Base-by-base conservation (phyloP, 2,888 invertebrate species). In the Dolomedes plantarius region DNA sequence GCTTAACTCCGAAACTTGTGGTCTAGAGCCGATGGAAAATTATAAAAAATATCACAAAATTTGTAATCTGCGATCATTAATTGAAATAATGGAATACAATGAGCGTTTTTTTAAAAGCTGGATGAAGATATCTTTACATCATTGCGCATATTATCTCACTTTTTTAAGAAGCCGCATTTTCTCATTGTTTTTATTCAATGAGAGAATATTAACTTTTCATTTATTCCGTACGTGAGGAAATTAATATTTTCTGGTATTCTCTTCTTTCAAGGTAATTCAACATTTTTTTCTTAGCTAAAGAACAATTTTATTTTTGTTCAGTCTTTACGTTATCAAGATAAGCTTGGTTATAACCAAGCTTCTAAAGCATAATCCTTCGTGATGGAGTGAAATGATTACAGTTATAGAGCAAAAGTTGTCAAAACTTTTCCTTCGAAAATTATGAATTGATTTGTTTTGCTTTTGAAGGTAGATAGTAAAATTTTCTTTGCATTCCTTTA, bases 141-240 rank as follows among this genome's bases (percentile, higher is more conserved):
- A 77, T 69, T 77, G 77, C 46, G 46, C 46, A 69, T 50, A 77
- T 76, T 67, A 50, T 13, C 77, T 19, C 19, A 50, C 7, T 28
- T 65, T 65, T 67, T 76, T 56, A 27, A 0, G 56, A 68, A 68
- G 31, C 50, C 7, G 2, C 32, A 32, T 75, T 77, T 77, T 77
- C 62, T 76, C 67, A 67, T 67, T 76, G 67, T 76, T 67, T 76
- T 74, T 27, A 64, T 36, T 27, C 74, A 62, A 27, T 65, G 23
- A 75, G 41, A 41, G 65, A 75, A 65, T 75, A 75, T 75, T 65
- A 75, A 75, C 65, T 65, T 67, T 75, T 74, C 67, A 75, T 75
- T 75, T 65, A 65, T 65, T 41, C 67, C 28, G 16, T 39, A 27
- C 31, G 65, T 29, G 39, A 28, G 29, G 67, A 75, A 67, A 75